phyloP scores from a whole-genome alignment of 2,888 invertebrate species.

The Rotaria macrura region DNA sequence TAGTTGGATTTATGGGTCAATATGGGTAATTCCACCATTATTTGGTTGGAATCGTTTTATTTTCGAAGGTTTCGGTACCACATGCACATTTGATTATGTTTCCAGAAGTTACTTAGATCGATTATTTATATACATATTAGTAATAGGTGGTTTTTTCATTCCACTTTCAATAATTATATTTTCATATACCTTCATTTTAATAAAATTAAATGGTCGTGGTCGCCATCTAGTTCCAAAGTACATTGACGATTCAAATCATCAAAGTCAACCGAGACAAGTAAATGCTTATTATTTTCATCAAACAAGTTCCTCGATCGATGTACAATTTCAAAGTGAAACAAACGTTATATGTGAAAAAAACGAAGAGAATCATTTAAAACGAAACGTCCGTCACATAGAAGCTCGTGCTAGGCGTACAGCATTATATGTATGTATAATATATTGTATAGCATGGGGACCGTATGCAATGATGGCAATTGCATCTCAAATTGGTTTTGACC shows the following conservation, averaged over 20 bases:
- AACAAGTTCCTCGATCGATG: neutral
- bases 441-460: constrained; percentile 19
- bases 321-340: neutral
- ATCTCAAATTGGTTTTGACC: neutral
- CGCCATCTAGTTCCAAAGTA: neutral
- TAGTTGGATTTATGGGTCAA: constrained; percentile 24
- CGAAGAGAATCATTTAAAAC: neutral
- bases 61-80: constrained; percentile 26
- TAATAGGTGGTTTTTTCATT: constrained; percentile 21
- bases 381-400: neutral
- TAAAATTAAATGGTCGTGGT: neutral
- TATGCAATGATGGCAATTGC: constrained; percentile 16
- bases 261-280: no score
- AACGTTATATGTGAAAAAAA: neutral
- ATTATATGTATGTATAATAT: neutral
- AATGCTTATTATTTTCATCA: neutral
- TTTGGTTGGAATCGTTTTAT: constrained; percentile 28
- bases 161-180: constrained; percentile 19
- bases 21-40: constrained; percentile 9
- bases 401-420: neutral
- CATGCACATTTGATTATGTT: constrained; percentile 30
- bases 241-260: neutral
- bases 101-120: neutral
- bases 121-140: constrained; percentile 17
- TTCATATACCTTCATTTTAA: constrained; percentile 10